Evolutionary conservation across 2,797 vertebrate species (phyloP), one percentile per base, ranked within the genome.

Genomic region (Pseudochirops cupreus): DNA sequence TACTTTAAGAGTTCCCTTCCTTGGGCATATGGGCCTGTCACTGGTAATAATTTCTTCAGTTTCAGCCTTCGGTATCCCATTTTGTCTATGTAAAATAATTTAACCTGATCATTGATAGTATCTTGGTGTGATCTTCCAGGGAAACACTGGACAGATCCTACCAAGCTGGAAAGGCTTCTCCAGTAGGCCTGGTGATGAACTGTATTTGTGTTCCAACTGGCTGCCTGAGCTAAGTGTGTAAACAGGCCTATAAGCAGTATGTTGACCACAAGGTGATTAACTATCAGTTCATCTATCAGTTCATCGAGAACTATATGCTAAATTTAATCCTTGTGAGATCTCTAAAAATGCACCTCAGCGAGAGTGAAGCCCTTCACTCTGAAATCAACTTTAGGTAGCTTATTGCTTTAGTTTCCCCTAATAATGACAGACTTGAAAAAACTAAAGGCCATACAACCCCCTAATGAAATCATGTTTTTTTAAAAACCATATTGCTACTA

Each of bases 31-130:
- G 10, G 39, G 21, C 24, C 21, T 87, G 74, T 24, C 39, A 50
- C 74, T 87, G 21, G 9, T 87, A 39, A 87, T 26, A 87, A 50
- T 87, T 87, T 91, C 91, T 87, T 91, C 31, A 90, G 39, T 90
- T 39, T 94, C 91, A 67, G 0, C 89, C 92, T 96, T 57, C 33
- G 95, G 31, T 39, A 94, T 91, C 91, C 92, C 74, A 62, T 95
- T 96, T 94, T 97, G 0, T 93, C 89, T 94, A 91, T 55, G 1
- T 58, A 16, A 93, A 90, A 87, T 18, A 93, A 62, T 11, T 62
- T 94, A 56, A 94, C 24, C 59, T 90, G 87, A 93, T 93, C 67
- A 92, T 28, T 67, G 31, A 26, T 96, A 29, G 59, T 1, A 93
- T 94, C 56, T 74, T 91, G 39, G 13, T 46, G 3, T 82, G 18